Conservation (phyloP, 2,113 vertebrate species). For the Chionodraco myersi region DNA sequence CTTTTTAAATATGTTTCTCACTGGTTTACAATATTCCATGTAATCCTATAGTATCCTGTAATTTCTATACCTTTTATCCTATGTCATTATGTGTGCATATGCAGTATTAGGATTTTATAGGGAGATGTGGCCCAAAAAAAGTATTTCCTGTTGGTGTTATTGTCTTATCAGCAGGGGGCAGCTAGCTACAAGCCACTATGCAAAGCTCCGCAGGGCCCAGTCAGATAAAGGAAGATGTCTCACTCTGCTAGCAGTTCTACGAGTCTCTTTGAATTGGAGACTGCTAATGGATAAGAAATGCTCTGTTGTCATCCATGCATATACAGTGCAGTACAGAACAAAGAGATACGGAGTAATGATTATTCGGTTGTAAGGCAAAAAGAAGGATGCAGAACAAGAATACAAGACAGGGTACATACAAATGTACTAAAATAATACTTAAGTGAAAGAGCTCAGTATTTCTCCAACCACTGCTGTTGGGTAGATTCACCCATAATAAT, state of each 20-base stretch:
- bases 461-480: no score
- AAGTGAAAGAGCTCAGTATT: no score
- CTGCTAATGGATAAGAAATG: no score
- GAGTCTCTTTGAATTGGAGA: not conserved
- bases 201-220: not conserved
- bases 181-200: not conserved
- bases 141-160: not conserved
- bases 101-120: not conserved
- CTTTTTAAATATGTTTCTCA: not conserved
- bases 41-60: not conserved
- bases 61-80: not conserved
- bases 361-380: no score
- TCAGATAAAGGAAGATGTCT: constrained; percentile 12
- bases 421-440: no score
- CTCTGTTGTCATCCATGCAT: no score
- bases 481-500: no score
- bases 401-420: no score
- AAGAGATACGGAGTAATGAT: no score
- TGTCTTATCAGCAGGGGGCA: constrained; percentile 29
- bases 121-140: no score
- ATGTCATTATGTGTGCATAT: not conserved
- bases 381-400: no score
- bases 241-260: constrained; percentile 26
- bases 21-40: not conserved
- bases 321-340: no score